A percentile compares a stretch with the other conserved stretches of the same genome.
These are phyloP conservation scores for Gopherus flavomarginatus DNA, from an alignment of 2,113 vertebrate genomes.

Conservation along the genomic window DNA sequence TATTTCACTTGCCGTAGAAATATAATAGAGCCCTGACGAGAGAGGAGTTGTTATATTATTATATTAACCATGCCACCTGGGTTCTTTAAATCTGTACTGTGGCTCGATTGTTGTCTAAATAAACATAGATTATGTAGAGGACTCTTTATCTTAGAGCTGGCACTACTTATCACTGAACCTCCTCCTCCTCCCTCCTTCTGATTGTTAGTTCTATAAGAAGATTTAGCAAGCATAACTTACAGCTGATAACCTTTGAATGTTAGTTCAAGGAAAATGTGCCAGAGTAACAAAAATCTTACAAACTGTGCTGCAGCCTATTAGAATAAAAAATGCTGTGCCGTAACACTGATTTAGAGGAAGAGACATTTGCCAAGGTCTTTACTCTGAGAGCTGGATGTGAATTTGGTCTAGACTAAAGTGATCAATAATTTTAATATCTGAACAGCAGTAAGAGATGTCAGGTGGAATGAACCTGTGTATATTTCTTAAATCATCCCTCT, in stretches of 20 bases:
- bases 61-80: constrained; percentile 42
- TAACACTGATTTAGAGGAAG: constrained; percentile 12
- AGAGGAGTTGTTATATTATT: constrained; percentile 32
- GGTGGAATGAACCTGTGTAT: background rate
- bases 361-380: background rate
- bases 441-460: constrained; percentile 6
- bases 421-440: constrained; percentile 37
- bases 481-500: constrained; percentile 31
- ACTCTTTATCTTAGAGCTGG: constrained; percentile 81
- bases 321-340: constrained; percentile 25
- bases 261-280: constrained; percentile 69
- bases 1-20: constrained; percentile 57
- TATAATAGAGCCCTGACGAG: background rate
- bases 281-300: constrained; percentile 50
- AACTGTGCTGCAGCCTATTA: constrained; percentile 6
- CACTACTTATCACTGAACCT: constrained; percentile 81
- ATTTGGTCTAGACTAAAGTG: background rate
- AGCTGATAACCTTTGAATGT: constrained; percentile 76
- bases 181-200: constrained; percentile 77
- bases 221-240: constrained; percentile 76
- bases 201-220: constrained; percentile 81
- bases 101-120: constrained; percentile 78
- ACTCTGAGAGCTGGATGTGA: background rate
- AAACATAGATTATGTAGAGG: constrained; percentile 78
- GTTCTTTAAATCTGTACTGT: constrained; percentile 45